phyloP scores from a whole-genome alignment of 2,888 invertebrate genomes.

The Tortrix viridana region DNA sequence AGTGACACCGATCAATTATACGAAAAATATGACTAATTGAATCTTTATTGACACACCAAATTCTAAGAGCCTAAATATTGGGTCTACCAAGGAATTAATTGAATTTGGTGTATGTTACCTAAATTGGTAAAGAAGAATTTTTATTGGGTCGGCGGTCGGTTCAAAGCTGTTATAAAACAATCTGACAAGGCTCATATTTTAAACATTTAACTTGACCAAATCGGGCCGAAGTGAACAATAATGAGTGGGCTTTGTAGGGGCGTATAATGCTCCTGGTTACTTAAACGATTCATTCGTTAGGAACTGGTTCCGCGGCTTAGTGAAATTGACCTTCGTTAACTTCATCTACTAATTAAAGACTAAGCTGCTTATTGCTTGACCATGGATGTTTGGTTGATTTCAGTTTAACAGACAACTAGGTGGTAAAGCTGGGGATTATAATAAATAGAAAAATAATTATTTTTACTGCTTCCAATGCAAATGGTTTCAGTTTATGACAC shows the following conservation, averaged over 20 bases:
- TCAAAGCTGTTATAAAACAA: constrained; percentile 49
- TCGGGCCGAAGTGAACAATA: constrained; percentile 53
- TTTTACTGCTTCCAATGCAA: too few species aligned
- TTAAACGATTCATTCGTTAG: constrained; percentile 50
- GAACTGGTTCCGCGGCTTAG: constrained; percentile 40
- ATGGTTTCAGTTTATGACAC: too few species aligned
- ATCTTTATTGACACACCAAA: constrained; percentile 19
- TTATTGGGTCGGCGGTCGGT: constrained; percentile 51
- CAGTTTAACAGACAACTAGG: neutral
- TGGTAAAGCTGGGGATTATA: neutral
- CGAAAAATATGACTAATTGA: constrained; percentile 16
- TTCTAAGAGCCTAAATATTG: constrained; percentile 18
- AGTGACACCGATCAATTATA: constrained; percentile 21
- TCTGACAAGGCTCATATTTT: constrained; percentile 65
- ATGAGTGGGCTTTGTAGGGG: constrained; percentile 65
- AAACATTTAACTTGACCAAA: constrained; percentile 60
- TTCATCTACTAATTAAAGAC: constrained; percentile 29
- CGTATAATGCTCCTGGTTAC: constrained; percentile 56
- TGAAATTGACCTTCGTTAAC: constrained; percentile 39
- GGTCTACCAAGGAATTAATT: constrained; percentile 3
- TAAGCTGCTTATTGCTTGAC: constrained; percentile 1
- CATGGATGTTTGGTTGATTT: neutral
- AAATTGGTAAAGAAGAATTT: constrained; percentile 57
- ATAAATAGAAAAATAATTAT: neutral
- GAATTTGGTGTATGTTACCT: constrained; percentile 37